These are phyloP conservation scores for Nyctibius grandis DNA, from an alignment of 2,797 vertebrate genomes.

Conservation along the genomic window DNA sequence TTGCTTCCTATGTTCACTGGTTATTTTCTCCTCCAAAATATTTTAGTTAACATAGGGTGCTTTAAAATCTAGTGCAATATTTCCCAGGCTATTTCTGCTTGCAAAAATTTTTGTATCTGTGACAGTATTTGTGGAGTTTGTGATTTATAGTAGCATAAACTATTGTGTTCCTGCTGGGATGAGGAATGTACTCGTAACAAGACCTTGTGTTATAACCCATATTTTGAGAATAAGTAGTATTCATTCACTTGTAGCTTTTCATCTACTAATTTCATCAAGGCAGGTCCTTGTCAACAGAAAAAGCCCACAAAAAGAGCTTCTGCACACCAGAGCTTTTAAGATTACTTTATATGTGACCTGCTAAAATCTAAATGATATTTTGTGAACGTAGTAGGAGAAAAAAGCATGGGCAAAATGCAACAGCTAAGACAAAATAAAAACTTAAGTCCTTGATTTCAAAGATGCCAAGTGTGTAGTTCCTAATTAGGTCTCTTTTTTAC, in stretches of 20 bases:
- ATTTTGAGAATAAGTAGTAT: not conserved
- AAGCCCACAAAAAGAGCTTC: not conserved
- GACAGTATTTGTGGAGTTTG: not conserved
- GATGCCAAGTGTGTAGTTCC: not conserved
- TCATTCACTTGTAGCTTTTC: not conserved
- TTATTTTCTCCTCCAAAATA: not conserved
- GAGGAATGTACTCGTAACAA: not conserved
- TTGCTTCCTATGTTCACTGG: not conserved
- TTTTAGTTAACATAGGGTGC: not conserved
- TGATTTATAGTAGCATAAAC: not conserved
- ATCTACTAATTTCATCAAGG: not conserved
- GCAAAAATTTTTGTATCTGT: not conserved
- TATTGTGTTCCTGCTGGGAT: not conserved
- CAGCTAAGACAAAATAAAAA: not conserved
- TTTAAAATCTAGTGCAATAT: not conserved
- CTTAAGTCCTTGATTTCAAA: not conserved
- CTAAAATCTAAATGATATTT: not conserved
- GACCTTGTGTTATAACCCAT: not conserved
- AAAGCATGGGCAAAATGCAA: not conserved
- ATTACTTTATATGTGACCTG: not conserved
- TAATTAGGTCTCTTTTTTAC: fast-evolving
- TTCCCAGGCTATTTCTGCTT: not conserved
- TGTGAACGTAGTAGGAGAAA: not conserved
- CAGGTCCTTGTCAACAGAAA: not conserved
- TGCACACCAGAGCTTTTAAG: not conserved